phyloP scores from a whole-genome alignment of 2,797 vertebrate species.

The Myotis planiceps region DNA sequence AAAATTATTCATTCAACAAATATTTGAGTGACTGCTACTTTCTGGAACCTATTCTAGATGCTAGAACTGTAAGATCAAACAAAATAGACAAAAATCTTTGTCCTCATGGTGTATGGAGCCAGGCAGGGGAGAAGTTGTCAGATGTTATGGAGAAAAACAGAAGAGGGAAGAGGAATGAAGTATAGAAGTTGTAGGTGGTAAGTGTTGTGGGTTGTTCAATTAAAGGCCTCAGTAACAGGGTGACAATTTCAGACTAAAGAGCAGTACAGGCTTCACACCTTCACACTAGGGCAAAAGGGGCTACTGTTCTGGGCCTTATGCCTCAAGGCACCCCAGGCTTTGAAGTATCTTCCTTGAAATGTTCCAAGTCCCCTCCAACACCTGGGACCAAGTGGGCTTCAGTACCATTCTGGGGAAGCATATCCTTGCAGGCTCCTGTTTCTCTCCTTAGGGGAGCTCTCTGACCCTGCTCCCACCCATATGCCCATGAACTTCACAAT shows the following conservation, averaged over 20 bases:
- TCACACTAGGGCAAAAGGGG: background rate
- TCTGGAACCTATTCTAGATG: too few species aligned
- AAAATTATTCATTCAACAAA: too few species aligned
- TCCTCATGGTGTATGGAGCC: too few species aligned
- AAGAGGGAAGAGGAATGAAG: too few species aligned
- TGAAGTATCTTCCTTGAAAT: background rate
- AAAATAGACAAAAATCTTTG: too few species aligned
- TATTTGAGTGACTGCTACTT: too few species aligned
- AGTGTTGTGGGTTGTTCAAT: too few species aligned
- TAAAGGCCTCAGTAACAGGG: background rate
- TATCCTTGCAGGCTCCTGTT: too few species aligned
- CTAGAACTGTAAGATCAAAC: too few species aligned
- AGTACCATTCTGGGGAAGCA: fast-evolving
- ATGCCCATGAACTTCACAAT: background rate
- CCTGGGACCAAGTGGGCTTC: background rate
- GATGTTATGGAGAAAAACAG: too few species aligned
- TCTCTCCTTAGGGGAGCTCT: background rate
- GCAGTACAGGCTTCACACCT: background rate
- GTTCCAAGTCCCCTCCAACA: background rate
- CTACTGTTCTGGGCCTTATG: background rate
- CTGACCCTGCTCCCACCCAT: background rate
- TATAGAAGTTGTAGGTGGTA: too few species aligned
- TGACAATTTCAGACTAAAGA: background rate
- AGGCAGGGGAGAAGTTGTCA: too few species aligned
- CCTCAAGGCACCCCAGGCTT: background rate